These are phyloP conservation scores for Sarcophaga carnaria DNA, from an alignment of 2,888 invertebrate species.

Conservation along the genomic window DNA sequence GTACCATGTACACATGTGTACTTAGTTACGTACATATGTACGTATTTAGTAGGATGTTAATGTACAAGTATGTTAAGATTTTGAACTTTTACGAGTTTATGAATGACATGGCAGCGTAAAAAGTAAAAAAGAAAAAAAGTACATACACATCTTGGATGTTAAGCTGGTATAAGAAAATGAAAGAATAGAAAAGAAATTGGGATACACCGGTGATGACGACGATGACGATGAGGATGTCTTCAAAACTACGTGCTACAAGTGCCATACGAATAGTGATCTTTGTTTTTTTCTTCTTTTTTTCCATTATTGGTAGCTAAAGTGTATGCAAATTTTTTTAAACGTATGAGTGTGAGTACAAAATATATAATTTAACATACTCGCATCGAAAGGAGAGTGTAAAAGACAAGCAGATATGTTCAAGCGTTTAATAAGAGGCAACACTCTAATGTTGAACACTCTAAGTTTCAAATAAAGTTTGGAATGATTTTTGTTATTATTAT, in stretches of 20 bases:
- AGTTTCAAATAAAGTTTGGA: neutral
- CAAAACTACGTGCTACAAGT: constrained; percentile 54
- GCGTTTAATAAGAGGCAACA: neutral
- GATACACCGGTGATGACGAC: constrained; percentile 35
- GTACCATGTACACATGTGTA: no score
- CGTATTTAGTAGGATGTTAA: neutral
- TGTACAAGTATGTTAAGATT: constrained; percentile 40
- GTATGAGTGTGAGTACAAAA: constrained; percentile 9
- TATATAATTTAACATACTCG: constrained; percentile 4
- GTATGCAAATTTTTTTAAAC: constrained; percentile 61
- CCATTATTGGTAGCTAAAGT: constrained; percentile 16
- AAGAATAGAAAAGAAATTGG: constrained; percentile 25
- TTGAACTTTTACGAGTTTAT: constrained; percentile 41
- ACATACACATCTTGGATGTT: neutral
- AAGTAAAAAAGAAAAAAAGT: neutral
- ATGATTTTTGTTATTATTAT: no score
- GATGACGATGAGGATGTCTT: constrained; percentile 29
- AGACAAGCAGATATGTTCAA: constrained; percentile 6
- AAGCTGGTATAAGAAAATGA: neutral
- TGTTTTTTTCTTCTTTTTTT: constrained; percentile 12
- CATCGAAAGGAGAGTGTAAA: neutral
- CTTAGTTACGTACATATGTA: no score
- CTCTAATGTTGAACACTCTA: neutral
- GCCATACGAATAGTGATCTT: constrained; percentile 11
- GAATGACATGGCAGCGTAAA: neutral